Conservation (phyloP, 2,888 invertebrate genomes). For the Athalia cordata region DNA sequence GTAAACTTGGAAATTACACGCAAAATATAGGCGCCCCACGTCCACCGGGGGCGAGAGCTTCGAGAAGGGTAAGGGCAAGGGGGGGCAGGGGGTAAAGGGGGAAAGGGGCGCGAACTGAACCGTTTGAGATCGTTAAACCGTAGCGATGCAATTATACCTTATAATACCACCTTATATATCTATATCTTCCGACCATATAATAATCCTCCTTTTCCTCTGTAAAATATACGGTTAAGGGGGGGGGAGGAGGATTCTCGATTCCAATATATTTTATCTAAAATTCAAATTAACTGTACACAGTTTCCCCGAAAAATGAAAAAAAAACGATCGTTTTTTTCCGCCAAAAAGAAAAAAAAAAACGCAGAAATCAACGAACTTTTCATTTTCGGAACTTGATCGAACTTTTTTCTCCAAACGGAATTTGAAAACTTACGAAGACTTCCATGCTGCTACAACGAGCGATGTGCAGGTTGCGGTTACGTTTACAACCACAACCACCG, state of each 20-base stretch:
- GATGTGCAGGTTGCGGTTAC: too few relatives aligned
- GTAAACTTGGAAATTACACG: slow-evolving; percentile 48
- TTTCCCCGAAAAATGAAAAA: neutral
- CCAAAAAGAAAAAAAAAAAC: too few relatives aligned
- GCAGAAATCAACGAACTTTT: too few relatives aligned
- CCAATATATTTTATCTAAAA: slow-evolving; percentile 32
- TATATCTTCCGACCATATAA: too few relatives aligned
- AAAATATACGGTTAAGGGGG: slow-evolving; percentile 14
- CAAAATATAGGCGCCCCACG: slow-evolving; percentile 52
- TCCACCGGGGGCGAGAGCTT: slow-evolving; percentile 45
- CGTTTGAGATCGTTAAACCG: slow-evolving; percentile 47
- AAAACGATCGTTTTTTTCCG: too few relatives aligned
- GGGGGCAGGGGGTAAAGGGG: slow-evolving; percentile 49
- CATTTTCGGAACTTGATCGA: too few relatives aligned
- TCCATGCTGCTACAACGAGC: too few relatives aligned
- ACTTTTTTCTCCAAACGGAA: too few relatives aligned
- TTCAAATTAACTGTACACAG: neutral
- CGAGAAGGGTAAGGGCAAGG: slow-evolving; percentile 39
- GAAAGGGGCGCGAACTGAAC: slow-evolving; percentile 48
- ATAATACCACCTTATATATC: too few relatives aligned
- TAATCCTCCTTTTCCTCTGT: neutral
- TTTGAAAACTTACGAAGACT: too few relatives aligned
- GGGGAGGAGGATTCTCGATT: neutral
- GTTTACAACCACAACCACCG: too few relatives aligned
- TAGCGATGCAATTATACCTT: slow-evolving; percentile 45